A percentile compares a stretch with the other conserved stretches of the same genome.
Conservation (phyloP, 64 coral and sea anemone species). For the Montipora foliosa region DNA sequence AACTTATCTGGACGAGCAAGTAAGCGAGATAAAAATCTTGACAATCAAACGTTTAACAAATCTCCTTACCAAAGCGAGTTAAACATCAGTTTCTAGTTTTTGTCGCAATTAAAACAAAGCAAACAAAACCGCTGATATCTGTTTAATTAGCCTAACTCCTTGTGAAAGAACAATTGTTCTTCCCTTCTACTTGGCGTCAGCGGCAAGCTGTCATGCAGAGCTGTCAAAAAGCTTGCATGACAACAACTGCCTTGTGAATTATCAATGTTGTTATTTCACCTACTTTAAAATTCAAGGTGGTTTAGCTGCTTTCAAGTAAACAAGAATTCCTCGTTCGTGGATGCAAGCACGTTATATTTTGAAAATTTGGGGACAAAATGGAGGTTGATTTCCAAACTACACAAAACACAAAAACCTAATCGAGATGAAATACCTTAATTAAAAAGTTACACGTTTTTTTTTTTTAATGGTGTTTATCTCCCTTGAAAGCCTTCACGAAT, state of each 20-base stretch:
- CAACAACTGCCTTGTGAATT: not conserved
- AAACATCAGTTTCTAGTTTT: not conserved
- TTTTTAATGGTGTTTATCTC: too few relatives aligned
- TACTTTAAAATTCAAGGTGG: not conserved
- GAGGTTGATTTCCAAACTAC: too few relatives aligned
- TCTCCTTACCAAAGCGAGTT: not conserved
- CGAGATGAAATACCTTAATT: too few relatives aligned
- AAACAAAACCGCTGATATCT: not conserved
- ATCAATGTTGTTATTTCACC: not conserved
- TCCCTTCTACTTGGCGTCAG: not conserved
- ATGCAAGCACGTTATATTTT: too few relatives aligned
- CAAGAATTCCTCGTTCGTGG: not conserved
- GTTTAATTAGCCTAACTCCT: not conserved
- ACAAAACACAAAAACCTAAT: too few relatives aligned
- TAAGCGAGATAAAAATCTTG: not conserved
- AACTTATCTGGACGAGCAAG: not conserved
- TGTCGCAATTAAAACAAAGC: not conserved
- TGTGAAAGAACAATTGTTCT: not conserved
- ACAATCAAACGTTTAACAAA: not conserved
- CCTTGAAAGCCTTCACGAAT: too few relatives aligned
- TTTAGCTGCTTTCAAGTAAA: not conserved
- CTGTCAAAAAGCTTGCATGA: not conserved
- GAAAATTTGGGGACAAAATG: too few relatives aligned
- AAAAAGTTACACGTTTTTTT: too few relatives aligned
- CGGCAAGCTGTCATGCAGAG: not conserved